A percentile compares a stretch with the other conserved stretches of the same genome.
Evolutionary conservation across 1,140 invertebrate species (phyloP).

Genomic region (Drosophila guanche): DNA sequence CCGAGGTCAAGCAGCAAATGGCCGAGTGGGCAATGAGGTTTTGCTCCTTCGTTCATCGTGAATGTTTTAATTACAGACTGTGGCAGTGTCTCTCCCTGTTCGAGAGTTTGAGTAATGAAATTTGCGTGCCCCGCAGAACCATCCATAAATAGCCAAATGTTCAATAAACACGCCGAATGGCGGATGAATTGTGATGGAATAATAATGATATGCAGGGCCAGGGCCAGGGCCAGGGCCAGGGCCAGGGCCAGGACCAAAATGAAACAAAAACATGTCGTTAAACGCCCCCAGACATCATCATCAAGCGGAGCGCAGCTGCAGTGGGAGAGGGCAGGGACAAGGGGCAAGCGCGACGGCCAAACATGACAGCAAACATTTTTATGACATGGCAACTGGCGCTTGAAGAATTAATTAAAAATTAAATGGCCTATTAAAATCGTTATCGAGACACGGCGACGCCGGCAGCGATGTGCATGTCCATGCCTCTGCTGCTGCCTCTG

Average conservation of each 20-base stretch:
- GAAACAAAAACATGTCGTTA: constrained; percentile 70
- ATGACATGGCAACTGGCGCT: constrained; percentile 79
- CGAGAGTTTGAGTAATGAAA: constrained; percentile 67
- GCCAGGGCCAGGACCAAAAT: constrained; percentile 23
- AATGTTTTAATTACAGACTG: constrained; percentile 61
- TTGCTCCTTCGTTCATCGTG: neutral
- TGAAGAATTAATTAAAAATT: constrained; percentile 81
- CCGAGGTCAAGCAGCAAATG: constrained; percentile 48
- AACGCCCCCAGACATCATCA: constrained; percentile 42
- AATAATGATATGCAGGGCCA: constrained; percentile 72
- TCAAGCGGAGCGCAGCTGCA: constrained; percentile 17
- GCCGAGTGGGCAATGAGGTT: constrained; percentile 23
- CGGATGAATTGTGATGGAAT: constrained; percentile 26
- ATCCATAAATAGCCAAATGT: constrained; percentile 67
- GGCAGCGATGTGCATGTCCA: constrained; percentile 12
- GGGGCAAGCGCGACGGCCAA: constrained; percentile 21
- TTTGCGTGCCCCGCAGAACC: constrained; percentile 11
- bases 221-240: constrained; percentile 7
- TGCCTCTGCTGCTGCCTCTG: too few species aligned
- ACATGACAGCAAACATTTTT: constrained; percentile 75
- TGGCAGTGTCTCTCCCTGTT: neutral
- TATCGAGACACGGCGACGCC: constrained; percentile 74
- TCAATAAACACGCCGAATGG: constrained; percentile 68
- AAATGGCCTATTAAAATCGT: constrained; percentile 81
- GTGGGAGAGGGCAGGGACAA: neutral